These are phyloP conservation scores for Eupithecia vulgata DNA, from an alignment of 2,888 invertebrate genomes.

Conservation along the genomic window DNA sequence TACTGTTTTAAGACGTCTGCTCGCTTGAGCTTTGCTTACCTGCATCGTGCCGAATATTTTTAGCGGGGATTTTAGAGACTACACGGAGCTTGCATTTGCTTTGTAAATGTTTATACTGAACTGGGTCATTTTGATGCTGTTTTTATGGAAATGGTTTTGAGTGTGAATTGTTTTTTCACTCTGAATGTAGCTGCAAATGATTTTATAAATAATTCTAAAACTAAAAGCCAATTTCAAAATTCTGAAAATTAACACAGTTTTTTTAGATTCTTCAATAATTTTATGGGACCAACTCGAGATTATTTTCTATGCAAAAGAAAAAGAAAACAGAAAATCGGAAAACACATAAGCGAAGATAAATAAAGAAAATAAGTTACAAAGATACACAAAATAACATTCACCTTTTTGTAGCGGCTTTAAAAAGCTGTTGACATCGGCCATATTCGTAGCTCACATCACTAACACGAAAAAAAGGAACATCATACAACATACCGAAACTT, in stretches of 20 bases:
- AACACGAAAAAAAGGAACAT: neutral
- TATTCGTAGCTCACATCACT: neutral
- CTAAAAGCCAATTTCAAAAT: neutral
- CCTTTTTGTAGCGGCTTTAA: neutral
- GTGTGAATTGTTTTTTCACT: neutral
- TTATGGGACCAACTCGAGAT: neutral
- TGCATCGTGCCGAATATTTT: constrained; percentile 23
- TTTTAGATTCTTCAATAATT: neutral
- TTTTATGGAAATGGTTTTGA: neutral
- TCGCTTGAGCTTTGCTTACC: constrained; percentile 28
- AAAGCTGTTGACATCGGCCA: neutral
- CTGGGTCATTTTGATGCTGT: neutral
- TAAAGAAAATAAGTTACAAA: too few relatives aligned
- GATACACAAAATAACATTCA: too few relatives aligned
- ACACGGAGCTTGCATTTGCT: neutral
- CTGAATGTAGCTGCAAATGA: neutral
- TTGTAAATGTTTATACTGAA: neutral
- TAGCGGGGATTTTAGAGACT: constrained; percentile 11
- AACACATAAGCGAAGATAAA: too few relatives aligned
- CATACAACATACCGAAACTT: neutral
- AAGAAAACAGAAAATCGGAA: too few relatives aligned
- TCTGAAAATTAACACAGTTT: neutral
- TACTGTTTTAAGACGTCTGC: constrained; percentile 60
- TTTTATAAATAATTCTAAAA: neutral
- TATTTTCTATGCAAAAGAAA: too few relatives aligned